Base-by-base conservation (phyloP, 2,888 invertebrate genomes). In the Minunthozetes semirufus region DNA sequence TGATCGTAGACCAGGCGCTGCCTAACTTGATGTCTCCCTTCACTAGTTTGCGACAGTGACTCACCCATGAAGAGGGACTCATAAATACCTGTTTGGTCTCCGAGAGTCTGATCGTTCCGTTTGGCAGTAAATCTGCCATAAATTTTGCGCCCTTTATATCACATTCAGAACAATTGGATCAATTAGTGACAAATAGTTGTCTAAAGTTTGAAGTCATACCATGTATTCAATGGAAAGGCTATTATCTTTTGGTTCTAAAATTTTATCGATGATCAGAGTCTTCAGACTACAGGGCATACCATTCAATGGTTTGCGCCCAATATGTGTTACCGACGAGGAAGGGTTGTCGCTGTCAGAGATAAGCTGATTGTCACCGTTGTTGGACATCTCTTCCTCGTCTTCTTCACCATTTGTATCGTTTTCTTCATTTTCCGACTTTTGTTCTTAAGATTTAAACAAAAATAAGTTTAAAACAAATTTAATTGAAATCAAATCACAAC, bases 11-110 rank as follows among this genome's bases (percentile, higher is more conserved):
- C 94, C 94, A 94, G 1, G 94, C 94, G 84, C 93, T 94, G 0
- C 93, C 93, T 53, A 93, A 93, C 17, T 63, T 77, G 48, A n/a
- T 76, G 78, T 91, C 91, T 0, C 94, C 93, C 83, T 94, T 93
- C 72, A 94, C 91, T 75, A 93, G 90, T 78, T 92, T 87, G 82
- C 94, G 94, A 81, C 94, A 94, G 81, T 93, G 91, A 82, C 92
- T 91, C 0, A 93, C 94, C 94, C 94, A 94, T 1, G 94, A 92
- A 80, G 92, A 93, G 1, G 94, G 94, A 0, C 93, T 92, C 77
- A 90, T 88, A 82, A 93, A 94, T 80, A 92, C 87, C n/a, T 77
- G 77, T 82, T 91, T 90, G 50, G 92, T 92, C 83, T 93, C 93
- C 83, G 91, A 90, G 19, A 92, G 92, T 82, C 89, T 89, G 75